These are phyloP conservation scores for Brenthis ino DNA, from an alignment of 2,888 invertebrate genomes.

Conservation along the genomic window DNA sequence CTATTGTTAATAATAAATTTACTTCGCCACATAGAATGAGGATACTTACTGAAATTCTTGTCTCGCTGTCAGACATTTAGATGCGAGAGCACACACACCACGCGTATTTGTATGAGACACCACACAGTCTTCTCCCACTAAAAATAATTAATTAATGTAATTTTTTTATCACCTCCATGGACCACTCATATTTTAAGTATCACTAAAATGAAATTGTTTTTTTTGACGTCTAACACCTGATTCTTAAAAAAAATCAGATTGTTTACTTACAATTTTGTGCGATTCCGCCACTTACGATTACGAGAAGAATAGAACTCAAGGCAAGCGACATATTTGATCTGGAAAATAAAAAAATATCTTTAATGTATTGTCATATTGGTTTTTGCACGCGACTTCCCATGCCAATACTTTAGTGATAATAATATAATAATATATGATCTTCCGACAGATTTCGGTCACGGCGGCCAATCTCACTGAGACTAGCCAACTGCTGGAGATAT, in stretches of 20 bases:
- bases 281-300: neutral
- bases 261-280: slow-evolving; percentile 9
- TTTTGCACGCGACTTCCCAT: neutral
- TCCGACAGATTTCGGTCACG: too few relatives aligned
- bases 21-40: neutral
- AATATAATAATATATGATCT: too few relatives aligned
- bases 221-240: too few relatives aligned
- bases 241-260: neutral
- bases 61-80: slow-evolving; percentile 31
- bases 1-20: neutral
- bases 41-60: slow-evolving; percentile 35
- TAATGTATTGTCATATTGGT: neutral
- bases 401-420: too few relatives aligned
- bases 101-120: slow-evolving; percentile 29
- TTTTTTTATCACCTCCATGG: neutral
- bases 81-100: slow-evolving; percentile 26
- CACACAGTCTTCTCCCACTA: slow-evolving; percentile 36
- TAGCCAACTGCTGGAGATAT: too few relatives aligned
- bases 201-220: too few relatives aligned
- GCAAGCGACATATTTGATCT: slow-evolving; percentile 8
- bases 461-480: too few relatives aligned
- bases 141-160: slow-evolving; percentile 3
- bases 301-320: neutral
- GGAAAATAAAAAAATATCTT: neutral
- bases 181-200: too few relatives aligned